phyloP scores from a whole-genome alignment of 1,140 invertebrate genomes.

The Probaryconus sp. region DNA sequence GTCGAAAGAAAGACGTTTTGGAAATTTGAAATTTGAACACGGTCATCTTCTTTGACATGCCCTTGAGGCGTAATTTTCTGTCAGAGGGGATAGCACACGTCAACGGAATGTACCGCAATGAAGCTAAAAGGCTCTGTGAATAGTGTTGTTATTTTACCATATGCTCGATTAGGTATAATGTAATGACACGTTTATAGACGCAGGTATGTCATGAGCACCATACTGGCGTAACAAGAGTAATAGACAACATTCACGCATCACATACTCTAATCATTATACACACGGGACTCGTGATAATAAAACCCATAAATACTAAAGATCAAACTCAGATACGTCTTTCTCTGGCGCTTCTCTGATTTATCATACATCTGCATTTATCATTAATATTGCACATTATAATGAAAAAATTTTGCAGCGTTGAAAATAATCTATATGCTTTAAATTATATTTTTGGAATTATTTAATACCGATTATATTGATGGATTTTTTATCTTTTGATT shows the following conservation, averaged over 20 bases:
- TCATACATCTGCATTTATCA: too few species aligned
- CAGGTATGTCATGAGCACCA: constrained; percentile 28
- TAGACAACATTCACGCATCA: constrained; percentile 55
- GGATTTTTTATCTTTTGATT: constrained; percentile 41
- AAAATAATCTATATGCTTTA: too few species aligned
- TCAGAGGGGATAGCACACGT: constrained; percentile 53
- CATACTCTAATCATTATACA: constrained; percentile 46
- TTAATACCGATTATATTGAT: constrained; percentile 4
- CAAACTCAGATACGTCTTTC: neutral
- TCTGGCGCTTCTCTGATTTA: too few species aligned
- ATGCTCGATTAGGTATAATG: constrained; percentile 54
- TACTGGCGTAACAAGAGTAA: constrained; percentile 48
- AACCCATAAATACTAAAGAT: neutral
- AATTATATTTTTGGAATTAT: too few species aligned
- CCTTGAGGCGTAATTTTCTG: constrained; percentile 47
- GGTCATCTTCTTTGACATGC: too few species aligned
- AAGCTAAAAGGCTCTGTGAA: constrained; percentile 61
- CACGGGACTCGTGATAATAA: constrained; percentile 12
- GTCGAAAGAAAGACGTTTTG: too few species aligned
- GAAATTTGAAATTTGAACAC: too few species aligned
- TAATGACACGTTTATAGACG: constrained; percentile 54
- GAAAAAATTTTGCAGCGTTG: too few species aligned
- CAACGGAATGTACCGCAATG: constrained; percentile 55
- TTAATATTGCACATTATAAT: too few species aligned
- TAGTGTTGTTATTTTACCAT: constrained; percentile 60